Evolutionary conservation across 1,140 invertebrate species (phyloP), one percentile per base, ranked within the genome.

Genomic region (Eufriesea mexicana): DNA sequence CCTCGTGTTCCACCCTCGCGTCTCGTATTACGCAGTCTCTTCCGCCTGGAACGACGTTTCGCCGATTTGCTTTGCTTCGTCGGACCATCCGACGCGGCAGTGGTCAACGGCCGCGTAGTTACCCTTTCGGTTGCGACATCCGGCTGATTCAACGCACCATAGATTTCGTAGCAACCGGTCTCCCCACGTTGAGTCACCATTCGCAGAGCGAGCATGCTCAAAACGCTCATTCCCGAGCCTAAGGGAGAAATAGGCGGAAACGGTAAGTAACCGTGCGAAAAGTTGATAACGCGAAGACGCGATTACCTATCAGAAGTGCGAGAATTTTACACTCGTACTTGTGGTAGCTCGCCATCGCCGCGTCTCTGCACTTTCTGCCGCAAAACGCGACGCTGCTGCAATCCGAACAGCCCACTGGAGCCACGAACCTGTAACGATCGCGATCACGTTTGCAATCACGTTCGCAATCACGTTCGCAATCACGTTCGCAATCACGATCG

Each of bases 351-450:
- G 94, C 90, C 70, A 96, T 91, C 0, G 97, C 97, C 28, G 93
- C 89, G 55, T 96, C 95, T 73, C 96, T 95, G 93, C 98, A 99
- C 64, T 95, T 89, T 1, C 94, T 88, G 16, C 95, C 95, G 93
- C 98, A 99, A 91, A 98, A 98, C 28, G 96, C 96, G 2, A 98
- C 95, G 35, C 95, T 96, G 35, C 96, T 96, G 93, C 98, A 99
- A 5, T 95, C 94, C 0, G 95, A 93, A 92, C 98, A 99, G 62
- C 97, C 96, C 20, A 97, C 91, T 1, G 97, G 95, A 2, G 96
- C 95, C 86, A 93, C 92, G 14, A 97, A 84, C 85, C 95, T 96
- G 86, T 20, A 91, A 90, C 55, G 35, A 35, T 35, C 35, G 35
- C 35, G 35, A 35, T 35, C 25, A 2, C 12, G 28, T 64, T 42